A percentile compares a stretch with the other conserved stretches of the same genome.
Conservation (phyloP, 2,888 invertebrate species). For the Lithophane ornitopus region DNA sequence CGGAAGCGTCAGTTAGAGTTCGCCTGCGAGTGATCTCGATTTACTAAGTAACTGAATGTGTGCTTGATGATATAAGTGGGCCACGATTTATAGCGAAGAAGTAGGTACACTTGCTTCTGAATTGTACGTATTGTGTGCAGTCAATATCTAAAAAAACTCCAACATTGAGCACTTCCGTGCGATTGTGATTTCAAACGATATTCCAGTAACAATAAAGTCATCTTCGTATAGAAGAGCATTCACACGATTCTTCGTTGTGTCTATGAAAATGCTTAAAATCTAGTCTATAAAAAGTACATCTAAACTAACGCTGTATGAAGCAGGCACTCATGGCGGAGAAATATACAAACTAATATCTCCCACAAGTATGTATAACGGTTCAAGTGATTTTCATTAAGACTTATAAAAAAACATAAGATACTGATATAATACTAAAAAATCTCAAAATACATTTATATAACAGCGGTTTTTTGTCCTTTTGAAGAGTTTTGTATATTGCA, state of each 20-base stretch:
- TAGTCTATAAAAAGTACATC: slow-evolving; percentile 63
- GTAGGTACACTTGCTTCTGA: slow-evolving; percentile 20
- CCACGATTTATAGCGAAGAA: slow-evolving; percentile 21
- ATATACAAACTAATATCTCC: slow-evolving; percentile 58
- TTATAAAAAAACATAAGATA: slow-evolving; percentile 59
- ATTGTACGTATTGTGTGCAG: slow-evolving; percentile 32
- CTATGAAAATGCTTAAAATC: slow-evolving; percentile 64
- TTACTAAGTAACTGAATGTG: slow-evolving; percentile 43
- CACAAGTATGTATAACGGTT: slow-evolving; percentile 50
- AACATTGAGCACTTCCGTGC: slow-evolving; percentile 17
- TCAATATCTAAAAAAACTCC: slow-evolving; percentile 9
- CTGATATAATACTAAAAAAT: slow-evolving; percentile 71
- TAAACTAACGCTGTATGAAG: slow-evolving; percentile 73
- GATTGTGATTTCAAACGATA: slow-evolving; percentile 1
- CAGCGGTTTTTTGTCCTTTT: slow-evolving; percentile 44
- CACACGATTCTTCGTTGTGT: slow-evolving; percentile 68
- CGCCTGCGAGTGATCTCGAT: slow-evolving; percentile 45
- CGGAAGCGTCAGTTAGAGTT: slow-evolving; percentile 20
- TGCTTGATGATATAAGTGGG: slow-evolving; percentile 58
- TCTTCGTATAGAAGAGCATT: slow-evolving; percentile 57
- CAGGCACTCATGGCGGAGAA: slow-evolving; percentile 81
- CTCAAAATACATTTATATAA: slow-evolving; percentile 64
- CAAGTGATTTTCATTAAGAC: slow-evolving; percentile 29
- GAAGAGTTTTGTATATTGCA: slow-evolving; percentile 27
- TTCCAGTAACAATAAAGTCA: slow-evolving; percentile 28